phyloP scores from a whole-genome alignment of 2,113 vertebrate genomes.

The Protobothrops mucrosquamatus region DNA sequence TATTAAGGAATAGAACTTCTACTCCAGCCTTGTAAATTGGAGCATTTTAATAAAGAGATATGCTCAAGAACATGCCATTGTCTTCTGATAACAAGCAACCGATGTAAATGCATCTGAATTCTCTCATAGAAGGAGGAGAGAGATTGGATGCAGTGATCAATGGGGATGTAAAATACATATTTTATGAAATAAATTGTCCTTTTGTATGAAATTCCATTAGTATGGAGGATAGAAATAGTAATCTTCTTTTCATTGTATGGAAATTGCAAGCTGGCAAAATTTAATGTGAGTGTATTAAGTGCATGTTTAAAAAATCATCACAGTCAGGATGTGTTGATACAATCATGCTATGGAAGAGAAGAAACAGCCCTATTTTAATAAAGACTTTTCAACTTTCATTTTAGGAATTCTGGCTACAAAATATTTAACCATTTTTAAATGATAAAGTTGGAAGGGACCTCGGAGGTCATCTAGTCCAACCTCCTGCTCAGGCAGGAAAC shows the following conservation, averaged over 20 bases:
- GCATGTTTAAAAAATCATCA: constrained; percentile 20
- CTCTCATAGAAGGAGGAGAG: not conserved
- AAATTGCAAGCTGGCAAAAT: constrained; percentile 31
- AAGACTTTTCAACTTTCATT: constrained; percentile 42
- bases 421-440: constrained; percentile 39
- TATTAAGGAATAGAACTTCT: not conserved
- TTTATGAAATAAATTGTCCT: not conserved
- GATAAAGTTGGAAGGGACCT: too few species aligned
- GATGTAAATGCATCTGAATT: not conserved
- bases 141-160: not conserved
- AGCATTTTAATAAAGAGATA: not conserved
- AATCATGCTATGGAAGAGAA: constrained; percentile 51
- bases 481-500: too few species aligned
- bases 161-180: not conserved
- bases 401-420: constrained; percentile 2
- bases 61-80: not conserved
- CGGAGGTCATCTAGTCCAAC: too few species aligned
- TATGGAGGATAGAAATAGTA: constrained; percentile 14
- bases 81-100: constrained; percentile 24
- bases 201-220: not conserved
- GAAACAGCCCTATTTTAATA: constrained; percentile 27
- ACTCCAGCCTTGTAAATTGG: not conserved
- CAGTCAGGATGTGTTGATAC: constrained; percentile 27
- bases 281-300: constrained; percentile 36
- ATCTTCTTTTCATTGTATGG: constrained; percentile 15